Base-by-base conservation (phyloP, 2,888 invertebrate species). In the Scotopteryx bipunctaria region DNA sequence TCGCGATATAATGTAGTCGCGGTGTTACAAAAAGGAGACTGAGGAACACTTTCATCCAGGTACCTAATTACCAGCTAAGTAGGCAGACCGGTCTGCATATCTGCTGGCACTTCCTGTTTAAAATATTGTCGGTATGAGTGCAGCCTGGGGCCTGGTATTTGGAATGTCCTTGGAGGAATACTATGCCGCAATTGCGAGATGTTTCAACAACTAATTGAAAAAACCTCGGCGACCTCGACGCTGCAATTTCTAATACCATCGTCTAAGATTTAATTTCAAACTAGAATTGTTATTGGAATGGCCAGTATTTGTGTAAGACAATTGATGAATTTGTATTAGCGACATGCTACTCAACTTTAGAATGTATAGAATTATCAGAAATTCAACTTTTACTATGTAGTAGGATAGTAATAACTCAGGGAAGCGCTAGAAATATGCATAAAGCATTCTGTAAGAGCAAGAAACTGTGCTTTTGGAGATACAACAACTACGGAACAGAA, bases 71-170 rank as follows among this genome's bases (percentile, higher is more conserved):
- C 48, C 38, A 50, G 42, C 46, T 46, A 59, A 58, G 58, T 61
- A 57, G 59, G 61, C 49, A 49, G 49, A 59, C 59, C 48, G 49
- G 57, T 61, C 57, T 61, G 43, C 48, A 46, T 53, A 53, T 43
- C 52, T 55, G 46, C 15, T 46, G 52, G 23, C 23, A 48, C 54
- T 59, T 62, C 59, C 62, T 56, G 57, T 50, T 46, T 33, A 51
- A 56, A 57, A 55, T 59, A 56, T 55, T 59, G 56, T 53, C 52
- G 56, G 52, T 59, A 59, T 47, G 43, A 54, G 31, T 15, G 43
- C 41, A 45, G 44, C 37, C 47, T 51, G 43, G 45, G 43, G 44
- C 37, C 47, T 51, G 43, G 45, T 48, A 55, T 47, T 50, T 32
- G 21, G 42, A 37, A 43, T 51, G 48, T 49, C 60, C 60, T 62